phyloP scores from a whole-genome alignment of 1,140 invertebrate genomes.

The Episyrphus balteatus region DNA sequence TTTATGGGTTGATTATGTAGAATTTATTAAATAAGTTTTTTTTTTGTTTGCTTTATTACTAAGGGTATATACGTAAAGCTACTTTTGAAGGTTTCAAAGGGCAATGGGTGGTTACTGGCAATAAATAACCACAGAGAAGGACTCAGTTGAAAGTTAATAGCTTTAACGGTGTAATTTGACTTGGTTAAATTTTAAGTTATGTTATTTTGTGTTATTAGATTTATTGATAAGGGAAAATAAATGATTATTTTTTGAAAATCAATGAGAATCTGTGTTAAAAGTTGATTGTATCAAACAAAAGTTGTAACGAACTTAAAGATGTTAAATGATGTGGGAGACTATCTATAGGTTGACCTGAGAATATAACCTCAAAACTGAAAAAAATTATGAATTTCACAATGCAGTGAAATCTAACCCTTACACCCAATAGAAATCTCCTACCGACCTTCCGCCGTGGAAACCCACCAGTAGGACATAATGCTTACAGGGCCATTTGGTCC shows the following conservation, averaged over 20 bases:
- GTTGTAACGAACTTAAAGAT: background rate
- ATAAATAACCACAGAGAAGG: background rate
- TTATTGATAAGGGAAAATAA: background rate
- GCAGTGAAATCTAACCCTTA: too few species aligned
- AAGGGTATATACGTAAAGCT: background rate
- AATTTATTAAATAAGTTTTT: too few species aligned
- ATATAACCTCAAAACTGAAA: too few species aligned
- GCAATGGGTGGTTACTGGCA: background rate
- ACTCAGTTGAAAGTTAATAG: background rate
- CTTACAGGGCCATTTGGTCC: too few species aligned
- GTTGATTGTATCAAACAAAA: background rate
- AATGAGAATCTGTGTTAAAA: background rate
- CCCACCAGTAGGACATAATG: too few species aligned
- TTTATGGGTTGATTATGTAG: too few species aligned
- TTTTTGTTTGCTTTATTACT: background rate
- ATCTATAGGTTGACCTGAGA: too few species aligned
- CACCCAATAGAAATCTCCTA: too few species aligned
- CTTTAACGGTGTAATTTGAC: background rate
- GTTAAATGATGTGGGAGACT: background rate
- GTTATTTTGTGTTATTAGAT: background rate
- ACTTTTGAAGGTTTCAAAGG: too few species aligned
- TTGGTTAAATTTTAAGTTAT: background rate
- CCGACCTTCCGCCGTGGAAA: too few species aligned
- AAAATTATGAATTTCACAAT: too few species aligned
- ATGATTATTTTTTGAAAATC: too few species aligned